phyloP scores from a whole-genome alignment of 2,888 invertebrate genomes.

The Synanthedon tipuliformis region DNA sequence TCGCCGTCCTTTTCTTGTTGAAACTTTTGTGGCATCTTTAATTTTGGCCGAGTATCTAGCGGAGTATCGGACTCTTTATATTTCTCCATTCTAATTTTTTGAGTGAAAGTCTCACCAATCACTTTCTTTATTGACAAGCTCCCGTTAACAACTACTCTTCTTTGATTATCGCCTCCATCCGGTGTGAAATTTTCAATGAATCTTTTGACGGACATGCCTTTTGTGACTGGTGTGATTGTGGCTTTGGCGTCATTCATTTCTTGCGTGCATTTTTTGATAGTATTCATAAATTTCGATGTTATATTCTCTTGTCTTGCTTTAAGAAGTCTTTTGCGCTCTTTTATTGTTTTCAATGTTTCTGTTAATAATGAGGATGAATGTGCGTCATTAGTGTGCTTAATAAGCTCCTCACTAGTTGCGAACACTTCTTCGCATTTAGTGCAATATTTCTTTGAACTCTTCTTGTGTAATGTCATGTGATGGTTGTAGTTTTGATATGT shows the following conservation, averaged over 20 bases:
- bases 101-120: conserved; percentile 6
- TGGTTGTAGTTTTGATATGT: conserved; percentile 51
- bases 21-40: conserved; percentile 38
- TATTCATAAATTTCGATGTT: conserved; percentile 22
- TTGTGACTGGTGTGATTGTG: conserved; percentile 21
- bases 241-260: conserved; percentile 12
- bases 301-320: conserved; percentile 1
- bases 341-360: conserved; percentile 40
- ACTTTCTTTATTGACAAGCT: conserved; percentile 21
- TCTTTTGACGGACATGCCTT: conserved; percentile 34
- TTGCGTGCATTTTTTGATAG: conserved; percentile 29
- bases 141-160: conserved; percentile 7
- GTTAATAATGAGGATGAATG: conserved; percentile 43
- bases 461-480: conserved; percentile 39
- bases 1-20: conserved; percentile 13
- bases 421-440: conserved; percentile 41
- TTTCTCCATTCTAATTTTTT: conserved; percentile 34
- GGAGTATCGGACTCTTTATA: conserved; percentile 16
- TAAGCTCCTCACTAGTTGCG: conserved; percentile 23
- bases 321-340: conserved; percentile 29
- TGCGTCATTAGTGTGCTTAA: conserved; percentile 25
- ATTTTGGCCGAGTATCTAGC: conserved; percentile 1
- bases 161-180: conserved; percentile 18
- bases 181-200: conserved; percentile 53
- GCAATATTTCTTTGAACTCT: conserved; percentile 30